phyloP scores from a whole-genome alignment of 2,113 vertebrate species.

The Syngnathoides biaculeatus region DNA sequence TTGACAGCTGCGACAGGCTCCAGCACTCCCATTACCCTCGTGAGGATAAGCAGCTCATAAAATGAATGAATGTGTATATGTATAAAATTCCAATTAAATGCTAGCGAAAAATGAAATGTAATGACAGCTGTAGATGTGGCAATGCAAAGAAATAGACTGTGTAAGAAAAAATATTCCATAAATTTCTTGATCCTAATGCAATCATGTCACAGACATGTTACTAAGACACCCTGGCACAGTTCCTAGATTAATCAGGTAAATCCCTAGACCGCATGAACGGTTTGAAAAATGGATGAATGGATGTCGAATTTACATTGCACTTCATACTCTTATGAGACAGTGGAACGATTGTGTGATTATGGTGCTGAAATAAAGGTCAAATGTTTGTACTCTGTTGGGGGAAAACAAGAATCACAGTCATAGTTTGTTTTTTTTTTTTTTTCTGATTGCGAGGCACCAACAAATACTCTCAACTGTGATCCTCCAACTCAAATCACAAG shows the following conservation, averaged over 20 bases:
- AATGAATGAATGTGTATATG: no score
- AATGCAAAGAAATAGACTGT: neutral
- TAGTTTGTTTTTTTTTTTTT: neutral
- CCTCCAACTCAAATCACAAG: neutral
- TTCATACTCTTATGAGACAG: no score
- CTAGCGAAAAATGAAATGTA: neutral
- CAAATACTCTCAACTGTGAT: no score
- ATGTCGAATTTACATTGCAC: no score
- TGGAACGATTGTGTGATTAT: neutral
- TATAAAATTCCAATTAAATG: no score
- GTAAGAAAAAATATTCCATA: neutral
- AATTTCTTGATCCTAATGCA: neutral
- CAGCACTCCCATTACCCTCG: no score
- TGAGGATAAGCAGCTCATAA: no score
- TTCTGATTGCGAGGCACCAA: no score
- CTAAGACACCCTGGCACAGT: neutral
- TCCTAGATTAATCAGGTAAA: neutral
- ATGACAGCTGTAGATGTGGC: neutral
- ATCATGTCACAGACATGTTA: neutral
- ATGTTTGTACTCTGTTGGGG: neutral
- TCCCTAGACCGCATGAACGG: no score
- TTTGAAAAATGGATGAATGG: no score
- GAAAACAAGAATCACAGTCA: neutral
- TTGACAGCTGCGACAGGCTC: no score
- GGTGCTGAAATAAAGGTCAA: neutral